Conservation (phyloP, 2,888 invertebrate species). For the Yponomeuta plumbellus region DNA sequence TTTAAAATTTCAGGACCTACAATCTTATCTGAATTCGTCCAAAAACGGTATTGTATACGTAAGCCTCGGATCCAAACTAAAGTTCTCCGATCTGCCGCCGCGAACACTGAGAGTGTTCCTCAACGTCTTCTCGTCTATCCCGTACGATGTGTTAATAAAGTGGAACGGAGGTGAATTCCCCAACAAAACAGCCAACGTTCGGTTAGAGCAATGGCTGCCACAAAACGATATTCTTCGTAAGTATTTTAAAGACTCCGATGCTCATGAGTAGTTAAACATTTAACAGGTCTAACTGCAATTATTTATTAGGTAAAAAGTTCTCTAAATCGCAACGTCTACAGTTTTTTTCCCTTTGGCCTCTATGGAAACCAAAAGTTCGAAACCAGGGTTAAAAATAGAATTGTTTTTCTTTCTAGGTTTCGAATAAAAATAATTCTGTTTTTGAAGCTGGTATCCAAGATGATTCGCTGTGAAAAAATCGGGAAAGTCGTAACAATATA, state of each 20-base stretch:
- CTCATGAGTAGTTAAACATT: too few species aligned
- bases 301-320: too few species aligned
- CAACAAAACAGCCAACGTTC: constrained; percentile 1
- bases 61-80: constrained; percentile 13
- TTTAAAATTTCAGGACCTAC: constrained; percentile 7
- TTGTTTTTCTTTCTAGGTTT: too few species aligned
- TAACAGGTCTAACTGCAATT: too few species aligned
- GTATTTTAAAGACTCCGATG: not conserved
- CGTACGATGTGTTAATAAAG: constrained; percentile 13
- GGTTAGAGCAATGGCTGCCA: constrained; percentile 15
- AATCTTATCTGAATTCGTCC: constrained; percentile 10
- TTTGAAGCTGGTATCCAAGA: too few species aligned
- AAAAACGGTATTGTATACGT: constrained; percentile 11
- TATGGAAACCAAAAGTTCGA: too few species aligned
- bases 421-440: too few species aligned
- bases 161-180: constrained; percentile 3
- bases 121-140: constrained; percentile 13
- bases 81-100: constrained; percentile 5
- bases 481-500: too few species aligned
- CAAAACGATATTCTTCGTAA: constrained; percentile 15
- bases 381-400: too few species aligned
- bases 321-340: too few species aligned
- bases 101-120: not conserved
- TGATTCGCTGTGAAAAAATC: too few species aligned
- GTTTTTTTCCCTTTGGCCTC: too few species aligned